Evolutionary conservation across 2,797 vertebrate genomes (phyloP).

Genomic region (Cichlasoma orientale): DNA sequence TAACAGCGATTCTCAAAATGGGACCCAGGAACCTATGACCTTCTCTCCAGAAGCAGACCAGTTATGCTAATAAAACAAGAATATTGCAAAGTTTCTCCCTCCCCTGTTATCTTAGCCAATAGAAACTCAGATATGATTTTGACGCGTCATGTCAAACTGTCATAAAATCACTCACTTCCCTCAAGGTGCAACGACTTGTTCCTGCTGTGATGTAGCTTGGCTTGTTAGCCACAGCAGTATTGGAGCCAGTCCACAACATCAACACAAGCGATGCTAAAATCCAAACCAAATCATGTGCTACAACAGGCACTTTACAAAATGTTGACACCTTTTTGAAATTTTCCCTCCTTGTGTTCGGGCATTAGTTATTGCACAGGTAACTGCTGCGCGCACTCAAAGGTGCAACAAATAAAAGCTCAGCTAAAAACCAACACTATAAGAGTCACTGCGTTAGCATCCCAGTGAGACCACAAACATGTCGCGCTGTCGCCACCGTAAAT

Average conservation of each 20-base stretch:
- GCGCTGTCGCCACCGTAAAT: background rate
- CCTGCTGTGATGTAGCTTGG: background rate
- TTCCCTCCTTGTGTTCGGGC: background rate
- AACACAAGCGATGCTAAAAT: background rate
- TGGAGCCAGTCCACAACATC: background rate
- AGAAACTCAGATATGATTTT: background rate
- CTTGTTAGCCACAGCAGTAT: background rate
- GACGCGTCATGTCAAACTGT: background rate
- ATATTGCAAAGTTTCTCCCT: background rate
- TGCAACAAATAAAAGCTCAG: background rate
- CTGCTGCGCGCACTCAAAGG: background rate
- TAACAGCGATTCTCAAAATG: too few species aligned
- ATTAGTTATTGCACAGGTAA: background rate
- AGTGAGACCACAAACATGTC: background rate
- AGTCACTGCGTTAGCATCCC: background rate
- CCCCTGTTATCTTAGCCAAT: background rate
- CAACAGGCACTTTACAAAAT: background rate
- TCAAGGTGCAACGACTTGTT: background rate
- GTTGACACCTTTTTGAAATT: background rate
- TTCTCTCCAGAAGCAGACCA: background rate
- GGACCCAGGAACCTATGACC: background rate
- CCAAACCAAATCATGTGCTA: background rate
- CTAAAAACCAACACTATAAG: background rate
- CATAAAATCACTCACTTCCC: background rate
- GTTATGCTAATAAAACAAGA: background rate